Evolutionary conservation across 2,113 vertebrate species (phyloP).

Genomic region (Myotis yumanensis): DNA sequence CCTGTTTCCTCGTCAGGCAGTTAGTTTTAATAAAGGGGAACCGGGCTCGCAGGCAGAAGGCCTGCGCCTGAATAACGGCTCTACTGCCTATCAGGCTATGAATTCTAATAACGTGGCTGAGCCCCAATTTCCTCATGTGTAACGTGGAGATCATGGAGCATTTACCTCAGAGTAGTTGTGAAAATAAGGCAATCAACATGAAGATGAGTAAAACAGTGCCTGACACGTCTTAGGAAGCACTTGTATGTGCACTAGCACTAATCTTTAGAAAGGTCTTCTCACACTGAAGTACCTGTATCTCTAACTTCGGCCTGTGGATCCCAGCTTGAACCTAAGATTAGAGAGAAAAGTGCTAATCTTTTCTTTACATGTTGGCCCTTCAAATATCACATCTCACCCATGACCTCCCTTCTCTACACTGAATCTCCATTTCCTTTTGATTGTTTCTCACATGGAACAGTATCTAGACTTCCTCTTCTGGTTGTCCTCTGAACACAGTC

Average conservation of each 20-base stretch:
- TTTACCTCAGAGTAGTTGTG: not conserved
- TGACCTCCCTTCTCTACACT: not conserved
- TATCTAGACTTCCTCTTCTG: not conserved
- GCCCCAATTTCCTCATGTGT: not conserved
- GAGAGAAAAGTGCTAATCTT: not conserved
- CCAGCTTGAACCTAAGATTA: not conserved
- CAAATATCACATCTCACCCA: not conserved
- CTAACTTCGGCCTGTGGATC: not conserved
- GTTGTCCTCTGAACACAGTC: not conserved
- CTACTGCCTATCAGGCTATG: not conserved
- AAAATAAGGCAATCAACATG: not conserved
- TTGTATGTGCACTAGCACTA: not conserved
- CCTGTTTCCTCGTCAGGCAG: not conserved
- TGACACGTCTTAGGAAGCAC: not conserved
- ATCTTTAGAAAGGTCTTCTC: not conserved
- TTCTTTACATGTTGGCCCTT: not conserved
- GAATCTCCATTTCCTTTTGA: not conserved
- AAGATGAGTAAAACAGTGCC: not conserved
- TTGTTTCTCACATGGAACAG: not conserved
- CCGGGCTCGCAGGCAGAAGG: not conserved
- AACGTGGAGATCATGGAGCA: not conserved
- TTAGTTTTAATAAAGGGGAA: not conserved
- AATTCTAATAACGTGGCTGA: not conserved
- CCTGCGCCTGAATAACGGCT: not conserved
- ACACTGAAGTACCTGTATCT: not conserved